These are phyloP conservation scores for Ophiothrix spiculata DNA, from an alignment of 35 echinoderm and acorn worm genomes.

Conservation along the genomic window DNA sequence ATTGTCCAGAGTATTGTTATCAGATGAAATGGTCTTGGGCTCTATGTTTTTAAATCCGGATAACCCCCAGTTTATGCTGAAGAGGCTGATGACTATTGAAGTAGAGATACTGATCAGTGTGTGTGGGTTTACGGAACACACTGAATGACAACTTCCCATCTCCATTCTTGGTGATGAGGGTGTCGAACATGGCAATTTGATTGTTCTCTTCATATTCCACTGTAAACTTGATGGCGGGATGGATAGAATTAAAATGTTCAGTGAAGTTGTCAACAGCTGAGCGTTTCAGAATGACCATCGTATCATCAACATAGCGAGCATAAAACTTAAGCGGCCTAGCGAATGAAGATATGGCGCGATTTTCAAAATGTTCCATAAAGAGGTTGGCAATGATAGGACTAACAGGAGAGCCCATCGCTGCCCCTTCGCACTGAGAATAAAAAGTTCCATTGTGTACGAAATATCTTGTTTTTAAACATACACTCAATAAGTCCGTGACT, in stretches of 20 bases:
- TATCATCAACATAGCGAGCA: slow-evolving; percentile 8
- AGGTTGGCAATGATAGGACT: slow-evolving; percentile 21
- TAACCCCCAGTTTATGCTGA: background rate
- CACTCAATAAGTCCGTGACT: background rate
- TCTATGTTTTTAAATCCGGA: background rate
- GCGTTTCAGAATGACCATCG: background rate
- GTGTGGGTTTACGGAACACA: background rate
- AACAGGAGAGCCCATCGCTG: slow-evolving; percentile 17
- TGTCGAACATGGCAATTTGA: background rate
- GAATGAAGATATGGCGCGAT: background rate
- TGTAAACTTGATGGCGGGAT: background rate
- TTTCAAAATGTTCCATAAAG: slow-evolving; percentile 19
- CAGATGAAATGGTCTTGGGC: background rate
- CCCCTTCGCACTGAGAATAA: background rate
- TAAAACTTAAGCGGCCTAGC: background rate
- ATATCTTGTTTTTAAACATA: background rate
- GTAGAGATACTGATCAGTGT: background rate
- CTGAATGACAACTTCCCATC: background rate
- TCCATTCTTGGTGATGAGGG: background rate
- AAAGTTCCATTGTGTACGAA: background rate
- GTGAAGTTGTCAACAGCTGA: background rate
- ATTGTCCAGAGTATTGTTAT: background rate
- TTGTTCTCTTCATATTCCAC: background rate
- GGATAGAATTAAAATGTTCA: background rate
- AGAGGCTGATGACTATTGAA: background rate